These are phyloP conservation scores for Nasonia oneida DNA, from an alignment of 2,888 invertebrate genomes.

Conservation along the genomic window DNA sequence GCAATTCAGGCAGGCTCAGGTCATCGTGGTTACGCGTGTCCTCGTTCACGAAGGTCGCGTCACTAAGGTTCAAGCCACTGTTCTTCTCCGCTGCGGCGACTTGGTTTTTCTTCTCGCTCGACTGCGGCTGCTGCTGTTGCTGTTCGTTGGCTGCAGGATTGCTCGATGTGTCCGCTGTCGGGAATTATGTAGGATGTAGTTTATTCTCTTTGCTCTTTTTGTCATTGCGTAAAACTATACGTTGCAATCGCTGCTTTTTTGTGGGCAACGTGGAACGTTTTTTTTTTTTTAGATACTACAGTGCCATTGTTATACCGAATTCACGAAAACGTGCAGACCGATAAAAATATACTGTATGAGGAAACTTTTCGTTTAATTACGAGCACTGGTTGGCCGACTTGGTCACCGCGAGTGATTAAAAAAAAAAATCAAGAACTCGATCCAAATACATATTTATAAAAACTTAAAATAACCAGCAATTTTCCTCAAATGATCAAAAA, in stretches of 20 bases:
- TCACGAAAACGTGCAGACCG: neutral
- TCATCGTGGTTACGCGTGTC: constrained; percentile 76
- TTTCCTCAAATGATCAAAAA: neutral
- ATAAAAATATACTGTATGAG: neutral
- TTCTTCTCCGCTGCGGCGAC: neutral
- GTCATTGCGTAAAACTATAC: too few relatives aligned
- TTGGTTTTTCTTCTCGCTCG: constrained; percentile 17
- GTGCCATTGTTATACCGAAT: neutral
- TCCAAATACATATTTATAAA: too few relatives aligned
- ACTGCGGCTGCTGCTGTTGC: constrained; percentile 37
- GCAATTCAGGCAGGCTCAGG: constrained; percentile 76
- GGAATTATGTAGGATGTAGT: neutral
- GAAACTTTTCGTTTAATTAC: constrained; percentile 1
- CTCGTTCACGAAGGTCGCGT: constrained; percentile 37
- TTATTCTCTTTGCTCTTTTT: too few relatives aligned
- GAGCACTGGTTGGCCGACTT: neutral
- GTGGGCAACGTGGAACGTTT: too few relatives aligned
- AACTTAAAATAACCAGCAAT: too few relatives aligned
- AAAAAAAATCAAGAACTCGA: too few relatives aligned
- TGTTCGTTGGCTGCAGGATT: constrained; percentile 21
- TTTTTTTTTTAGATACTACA: too few relatives aligned
- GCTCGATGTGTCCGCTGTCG: neutral
- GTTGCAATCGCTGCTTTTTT: too few relatives aligned
- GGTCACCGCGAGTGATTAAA: too few relatives aligned
- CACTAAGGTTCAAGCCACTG: constrained; percentile 15